phyloP scores from a whole-genome alignment of 2,797 vertebrate genomes.

The Sebastiscus tertius region DNA sequence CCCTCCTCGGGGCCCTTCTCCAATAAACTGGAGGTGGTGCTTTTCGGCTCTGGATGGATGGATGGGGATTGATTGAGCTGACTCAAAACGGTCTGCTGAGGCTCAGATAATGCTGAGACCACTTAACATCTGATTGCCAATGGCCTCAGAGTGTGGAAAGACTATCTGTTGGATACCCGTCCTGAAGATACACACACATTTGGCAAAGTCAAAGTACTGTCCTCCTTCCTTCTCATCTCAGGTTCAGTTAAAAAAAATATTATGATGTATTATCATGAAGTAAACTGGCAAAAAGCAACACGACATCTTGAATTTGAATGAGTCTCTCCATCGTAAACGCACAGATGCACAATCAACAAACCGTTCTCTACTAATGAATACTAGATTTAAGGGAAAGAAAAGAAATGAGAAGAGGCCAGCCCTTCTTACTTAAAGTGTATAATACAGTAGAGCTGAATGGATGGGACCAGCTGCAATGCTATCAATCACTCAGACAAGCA shows the following conservation, averaged over 20 bases:
- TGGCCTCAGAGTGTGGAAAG: conserved; percentile 42
- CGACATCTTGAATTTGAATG: neutral
- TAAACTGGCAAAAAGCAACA: neutral
- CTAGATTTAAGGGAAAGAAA: neutral
- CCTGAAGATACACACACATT: conserved; percentile 27
- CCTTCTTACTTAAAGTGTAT: neutral
- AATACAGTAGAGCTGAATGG: conserved; percentile 19
- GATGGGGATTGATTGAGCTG: conserved; percentile 73
- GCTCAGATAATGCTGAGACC: conserved; percentile 77
- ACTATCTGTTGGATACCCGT: conserved; percentile 37
- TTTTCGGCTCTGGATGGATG: conserved; percentile 52
- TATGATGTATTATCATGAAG: neutral
- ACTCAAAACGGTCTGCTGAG: conserved; percentile 69
- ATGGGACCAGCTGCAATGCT: conserved; percentile 25
- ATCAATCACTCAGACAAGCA: conserved; percentile 37
- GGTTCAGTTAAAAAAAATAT: neutral
- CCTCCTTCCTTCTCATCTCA: neutral
- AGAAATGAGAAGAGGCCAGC: neutral
- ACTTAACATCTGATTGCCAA: conserved; percentile 52
- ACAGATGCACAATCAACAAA: neutral
- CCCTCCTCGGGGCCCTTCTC: conserved; percentile 29
- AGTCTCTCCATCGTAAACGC: neutral
- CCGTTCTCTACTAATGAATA: neutral
- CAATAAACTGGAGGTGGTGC: conserved; percentile 29
- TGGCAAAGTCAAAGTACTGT: conserved; percentile 11